Percentiles rank a stretch among this genome's conserved stretches.
phyloP scores from a whole-genome alignment of 1,140 invertebrate genomes.

The Zaprionus camerounensis region DNA sequence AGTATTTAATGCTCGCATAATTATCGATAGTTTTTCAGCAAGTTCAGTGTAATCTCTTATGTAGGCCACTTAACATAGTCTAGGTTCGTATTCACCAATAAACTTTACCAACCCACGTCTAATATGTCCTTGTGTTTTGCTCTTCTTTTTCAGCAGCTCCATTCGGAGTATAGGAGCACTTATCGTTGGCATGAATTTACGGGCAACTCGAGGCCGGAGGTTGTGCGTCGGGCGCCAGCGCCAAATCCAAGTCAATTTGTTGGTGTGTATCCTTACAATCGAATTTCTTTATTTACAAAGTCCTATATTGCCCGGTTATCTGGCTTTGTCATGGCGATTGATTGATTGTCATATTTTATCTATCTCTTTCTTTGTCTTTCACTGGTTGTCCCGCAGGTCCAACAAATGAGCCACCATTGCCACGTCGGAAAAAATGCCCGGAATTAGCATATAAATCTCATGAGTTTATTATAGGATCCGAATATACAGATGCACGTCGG shows the following conservation, averaged over 20 bases:
- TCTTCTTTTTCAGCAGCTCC: constrained; percentile 88
- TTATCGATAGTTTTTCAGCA: background rate
- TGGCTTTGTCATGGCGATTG: constrained; percentile 43
- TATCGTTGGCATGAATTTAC: constrained; percentile 97
- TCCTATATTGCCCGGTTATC: constrained; percentile 42
- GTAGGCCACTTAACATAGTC: background rate
- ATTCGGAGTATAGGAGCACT: constrained; percentile 95
- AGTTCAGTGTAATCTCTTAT: background rate
- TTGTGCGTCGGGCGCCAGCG: constrained; percentile 86
- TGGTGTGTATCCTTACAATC: constrained; percentile 66
- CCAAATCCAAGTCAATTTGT: constrained; percentile 86
- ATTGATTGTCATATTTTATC: constrained; percentile 45
- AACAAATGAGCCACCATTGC: constrained; percentile 91
- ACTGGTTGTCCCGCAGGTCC: constrained; percentile 52
- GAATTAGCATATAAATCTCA: constrained; percentile 93
- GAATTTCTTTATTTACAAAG: constrained; percentile 23
- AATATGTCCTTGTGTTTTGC: constrained; percentile 19
- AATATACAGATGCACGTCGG: constrained; percentile 80
- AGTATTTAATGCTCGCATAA: too few relatives aligned
- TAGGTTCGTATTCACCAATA: constrained; percentile 3
- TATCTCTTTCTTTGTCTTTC: constrained; percentile 29
- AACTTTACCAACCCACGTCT: constrained; percentile 18
- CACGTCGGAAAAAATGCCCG: constrained; percentile 93
- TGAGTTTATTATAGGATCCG: constrained; percentile 89
- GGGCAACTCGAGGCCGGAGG: constrained; percentile 88